A percentile compares a stretch with the other conserved stretches of the same genome.
Evolutionary conservation across 2,113 vertebrate species (phyloP).

Genomic region (Hassar affinis): DNA sequence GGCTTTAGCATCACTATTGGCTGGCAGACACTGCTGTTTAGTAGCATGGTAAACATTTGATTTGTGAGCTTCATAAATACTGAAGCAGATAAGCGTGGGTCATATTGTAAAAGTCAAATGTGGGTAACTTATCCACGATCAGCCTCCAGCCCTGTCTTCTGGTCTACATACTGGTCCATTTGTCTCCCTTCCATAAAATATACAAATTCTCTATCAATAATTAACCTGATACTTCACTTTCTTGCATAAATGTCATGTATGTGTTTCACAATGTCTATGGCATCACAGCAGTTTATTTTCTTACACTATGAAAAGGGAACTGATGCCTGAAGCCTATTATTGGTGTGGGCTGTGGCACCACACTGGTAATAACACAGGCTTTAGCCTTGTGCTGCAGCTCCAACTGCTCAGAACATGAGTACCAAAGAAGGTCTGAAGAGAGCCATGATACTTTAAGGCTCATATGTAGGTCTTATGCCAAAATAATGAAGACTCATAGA

Average conservation of each 20-base stretch:
- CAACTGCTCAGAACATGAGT: not conserved
- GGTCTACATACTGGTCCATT: not conserved
- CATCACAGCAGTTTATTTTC: slow-evolving; percentile 11
- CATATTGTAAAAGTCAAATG: not conserved
- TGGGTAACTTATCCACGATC: not conserved
- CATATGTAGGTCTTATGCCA: not conserved
- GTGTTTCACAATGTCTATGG: not conserved
- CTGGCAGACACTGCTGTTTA: not conserved
- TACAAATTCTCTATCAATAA: slow-evolving; percentile 34
- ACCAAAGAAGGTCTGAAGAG: not conserved
- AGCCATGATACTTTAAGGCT: not conserved
- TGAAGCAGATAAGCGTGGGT: not conserved
- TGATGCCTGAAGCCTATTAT: slow-evolving; percentile 4
- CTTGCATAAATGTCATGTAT: not conserved
- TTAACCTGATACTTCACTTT: not conserved
- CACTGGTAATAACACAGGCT: slow-evolving; percentile 26
- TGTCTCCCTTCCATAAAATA: slow-evolving; percentile 21
- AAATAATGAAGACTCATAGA: not conserved
- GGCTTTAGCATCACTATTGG: slow-evolving; percentile 24
- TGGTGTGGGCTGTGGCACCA: not conserved
- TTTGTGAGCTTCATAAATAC: not conserved
- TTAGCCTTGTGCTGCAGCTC: slow-evolving; percentile 24
- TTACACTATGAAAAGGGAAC: slow-evolving; percentile 27
- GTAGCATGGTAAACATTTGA: not conserved
- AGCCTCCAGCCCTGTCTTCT: not conserved